These are phyloP conservation scores for Bos taurus DNA, from an alignment of 2,113 vertebrate species.

Conservation along the genomic window ARS-UCD2.0 NC_037334.1:90590001-90590500, in stretches of 20 bases:
- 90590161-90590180: neutral
- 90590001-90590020: neutral
- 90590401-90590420: neutral
- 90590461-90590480: slow-evolving; percentile 19
- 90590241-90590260: neutral
- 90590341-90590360: neutral
- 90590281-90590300: neutral
- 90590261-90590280: neutral
- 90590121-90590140: neutral
- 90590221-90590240: neutral
- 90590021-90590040: neutral
- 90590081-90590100: neutral
- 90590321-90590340: neutral
- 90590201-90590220: neutral
- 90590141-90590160: neutral
- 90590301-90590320: neutral
- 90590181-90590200: neutral
- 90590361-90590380: neutral
- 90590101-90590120: neutral
- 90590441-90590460: neutral
- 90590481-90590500: slow-evolving; percentile 25
- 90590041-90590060: neutral
- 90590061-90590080: slow-evolving; percentile 18
- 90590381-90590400: neutral
- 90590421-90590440: neutral